A percentile compares a stretch with the other conserved stretches of the same genome.
Evolutionary conservation across 2,797 vertebrate genomes (phyloP).

Genomic region (Anguilla marmorata): DNA sequence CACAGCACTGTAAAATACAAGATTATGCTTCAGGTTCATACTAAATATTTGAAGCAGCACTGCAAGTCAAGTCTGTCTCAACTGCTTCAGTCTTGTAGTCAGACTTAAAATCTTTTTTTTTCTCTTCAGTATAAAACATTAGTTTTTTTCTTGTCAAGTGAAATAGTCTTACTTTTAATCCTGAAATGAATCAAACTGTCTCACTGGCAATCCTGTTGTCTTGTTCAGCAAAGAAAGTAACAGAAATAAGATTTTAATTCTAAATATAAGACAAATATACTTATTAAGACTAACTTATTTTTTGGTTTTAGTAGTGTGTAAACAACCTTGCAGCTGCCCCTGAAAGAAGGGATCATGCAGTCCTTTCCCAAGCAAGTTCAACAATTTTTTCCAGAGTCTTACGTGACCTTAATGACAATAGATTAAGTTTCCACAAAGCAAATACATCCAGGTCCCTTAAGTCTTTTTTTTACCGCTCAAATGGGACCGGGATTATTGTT

Average conservation of each 20-base stretch:
- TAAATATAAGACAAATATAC: no score
- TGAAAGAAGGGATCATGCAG: neutral
- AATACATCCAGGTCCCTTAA: slow-evolving; percentile 25
- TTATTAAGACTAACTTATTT: neutral
- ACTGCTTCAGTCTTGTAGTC: neutral
- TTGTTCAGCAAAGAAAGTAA: no score
- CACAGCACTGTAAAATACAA: neutral
- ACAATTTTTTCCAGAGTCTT: neutral
- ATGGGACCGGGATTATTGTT: slow-evolving; percentile 30
- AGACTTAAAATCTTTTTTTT: no score
- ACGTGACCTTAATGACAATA: slow-evolving; percentile 33
- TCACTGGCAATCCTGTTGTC: no score
- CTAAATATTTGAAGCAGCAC: neutral
- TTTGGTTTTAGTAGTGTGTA: neutral
- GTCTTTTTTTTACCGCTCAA: slow-evolving; percentile 38
- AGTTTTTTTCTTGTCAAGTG: neutral
- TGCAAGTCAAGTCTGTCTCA: neutral
- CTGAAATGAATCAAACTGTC: no score
- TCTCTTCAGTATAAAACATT: no score
- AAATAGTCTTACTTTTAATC: no score
- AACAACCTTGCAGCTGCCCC: slow-evolving; percentile 4
- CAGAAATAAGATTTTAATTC: no score
- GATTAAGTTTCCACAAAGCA: slow-evolving; percentile 38
- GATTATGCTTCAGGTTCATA: neutral
- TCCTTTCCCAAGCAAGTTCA: slow-evolving; percentile 22